Base-by-base conservation (phyloP, 2,113 vertebrate species). In the Okapia johnstoni region DNA sequence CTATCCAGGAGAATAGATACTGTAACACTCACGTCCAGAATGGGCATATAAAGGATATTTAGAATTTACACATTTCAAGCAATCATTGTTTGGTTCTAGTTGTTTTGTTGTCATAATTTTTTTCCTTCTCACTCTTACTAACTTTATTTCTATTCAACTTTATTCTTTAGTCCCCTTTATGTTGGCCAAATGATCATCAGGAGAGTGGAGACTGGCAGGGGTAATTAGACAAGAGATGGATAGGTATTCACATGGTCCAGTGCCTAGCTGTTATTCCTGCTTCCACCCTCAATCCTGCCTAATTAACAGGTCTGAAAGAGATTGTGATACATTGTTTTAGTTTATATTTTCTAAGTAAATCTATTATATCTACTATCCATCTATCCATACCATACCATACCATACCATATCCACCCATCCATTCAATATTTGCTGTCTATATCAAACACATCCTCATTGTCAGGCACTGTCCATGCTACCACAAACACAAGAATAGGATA, bases 401-500 rank as follows among this genome's bases (percentile, higher is more conserved):
- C 66, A 25, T 40, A 23, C 21, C 66, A 25, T 40, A 23, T 40
- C 6, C 12, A 26, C 80, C 23, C 28, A 73, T 63, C 55, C 46
- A 85, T 1, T 80, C 85, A 85, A 55, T 19, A 94, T 76, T 50
- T 60, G 84, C 26, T 60, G 17, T 76, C 57, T 85, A 13, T 60
- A 48, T 12, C 79, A 88, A 84, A 60, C 9, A 86, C 16, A 12
- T 60, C 40, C 13, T 90, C 7, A 36, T n/a, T 55, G 19, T 3
- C 15, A 63, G 57, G 14, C 48, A 77, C 36, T 57, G 46, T 43
- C 77, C 36, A 40, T 40, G 48, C 66, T 57, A 80, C 33, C 25
- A 80, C n/a, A 98, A 99, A 99, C 55, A 61, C 66, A 73, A 73
- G 11, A 25, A 40, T 2, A 73, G 11, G 10, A 40, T 40, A 23